Evolutionary conservation across 2,113 vertebrate species (phyloP).

Genomic region (Taurulus bubalis): DNA sequence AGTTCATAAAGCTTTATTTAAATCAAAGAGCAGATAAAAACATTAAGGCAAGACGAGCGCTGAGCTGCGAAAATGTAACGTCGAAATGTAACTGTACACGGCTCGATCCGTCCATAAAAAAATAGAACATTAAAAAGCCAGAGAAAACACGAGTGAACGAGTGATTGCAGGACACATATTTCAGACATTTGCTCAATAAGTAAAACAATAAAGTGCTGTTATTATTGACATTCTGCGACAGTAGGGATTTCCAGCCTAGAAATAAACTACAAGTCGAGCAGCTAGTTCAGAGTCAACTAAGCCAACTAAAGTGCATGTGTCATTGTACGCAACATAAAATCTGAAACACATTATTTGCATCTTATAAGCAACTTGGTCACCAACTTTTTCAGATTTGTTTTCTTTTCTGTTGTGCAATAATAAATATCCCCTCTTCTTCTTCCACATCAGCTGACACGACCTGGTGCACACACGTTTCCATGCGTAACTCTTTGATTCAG

Average conservation of each 20-base stretch:
- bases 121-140: constrained; percentile 73
- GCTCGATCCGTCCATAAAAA: constrained; percentile 68
- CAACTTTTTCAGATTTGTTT: background rate
- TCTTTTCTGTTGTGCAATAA: background rate
- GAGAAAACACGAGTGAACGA: constrained; percentile 41
- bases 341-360: background rate
- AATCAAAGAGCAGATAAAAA: constrained; percentile 82
- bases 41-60: constrained; percentile 82
- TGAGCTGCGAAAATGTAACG: constrained; percentile 72
- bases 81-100: constrained; percentile 63
- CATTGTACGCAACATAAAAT: background rate
- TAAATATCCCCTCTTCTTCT: background rate
- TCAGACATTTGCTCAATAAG: constrained; percentile 20
- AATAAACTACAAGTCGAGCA: constrained; percentile 33
- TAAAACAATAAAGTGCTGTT: constrained; percentile 52
- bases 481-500: constrained; percentile 9
- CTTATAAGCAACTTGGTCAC: constrained; percentile 2
- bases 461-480: background rate
- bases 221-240: constrained; percentile 27
- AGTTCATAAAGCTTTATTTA: constrained; percentile 79
- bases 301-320: constrained; percentile 32
- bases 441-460: background rate
- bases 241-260: constrained; percentile 23
- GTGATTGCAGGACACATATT: constrained; percentile 24
- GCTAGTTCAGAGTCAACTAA: constrained; percentile 38